Evolutionary conservation across 2,888 invertebrate genomes (phyloP).

Genomic region (Phrixothrix hirtus): DNA sequence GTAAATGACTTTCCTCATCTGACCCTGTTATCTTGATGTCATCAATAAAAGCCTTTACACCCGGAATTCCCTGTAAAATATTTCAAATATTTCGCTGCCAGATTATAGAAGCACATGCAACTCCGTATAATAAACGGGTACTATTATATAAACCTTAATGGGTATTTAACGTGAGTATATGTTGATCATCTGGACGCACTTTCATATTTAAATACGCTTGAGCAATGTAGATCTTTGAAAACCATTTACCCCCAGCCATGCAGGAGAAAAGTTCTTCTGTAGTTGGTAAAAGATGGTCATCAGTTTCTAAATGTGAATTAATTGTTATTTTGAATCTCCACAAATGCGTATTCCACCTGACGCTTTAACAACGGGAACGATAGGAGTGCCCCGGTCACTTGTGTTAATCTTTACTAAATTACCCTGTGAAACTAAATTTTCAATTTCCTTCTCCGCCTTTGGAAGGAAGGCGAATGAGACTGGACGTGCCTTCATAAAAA

Average conservation of each 20-base stretch:
- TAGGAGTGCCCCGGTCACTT: neutral
- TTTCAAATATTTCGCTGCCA: conserved; percentile 7
- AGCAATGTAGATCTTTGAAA: conserved; percentile 2
- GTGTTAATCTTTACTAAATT: neutral
- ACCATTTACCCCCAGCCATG: conserved; percentile 1
- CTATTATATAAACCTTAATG: conserved; percentile 2
- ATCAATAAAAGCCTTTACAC: too few relatives aligned
- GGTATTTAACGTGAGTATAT: conserved; percentile 11
- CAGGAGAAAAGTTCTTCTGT: too few relatives aligned
- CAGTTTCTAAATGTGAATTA: too few relatives aligned
- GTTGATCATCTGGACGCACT: too few relatives aligned
- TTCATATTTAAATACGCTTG: conserved; percentile 11
- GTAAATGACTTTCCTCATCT: too few relatives aligned
- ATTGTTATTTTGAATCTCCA: neutral
- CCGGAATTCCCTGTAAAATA: too few relatives aligned
- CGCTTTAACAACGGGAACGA: too few relatives aligned
- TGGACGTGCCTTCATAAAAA: neutral
- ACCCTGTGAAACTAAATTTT: neutral
- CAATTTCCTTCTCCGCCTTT: neutral
- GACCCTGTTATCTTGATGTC: neutral
- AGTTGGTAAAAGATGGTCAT: conserved; percentile 8
- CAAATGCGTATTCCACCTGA: too few relatives aligned
- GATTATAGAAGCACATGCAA: neutral
- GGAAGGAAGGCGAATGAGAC: neutral
- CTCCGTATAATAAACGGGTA: conserved; percentile 1